Conservation (phyloP, 2,888 invertebrate species). For the Dinocampus coccinellae region DNA sequence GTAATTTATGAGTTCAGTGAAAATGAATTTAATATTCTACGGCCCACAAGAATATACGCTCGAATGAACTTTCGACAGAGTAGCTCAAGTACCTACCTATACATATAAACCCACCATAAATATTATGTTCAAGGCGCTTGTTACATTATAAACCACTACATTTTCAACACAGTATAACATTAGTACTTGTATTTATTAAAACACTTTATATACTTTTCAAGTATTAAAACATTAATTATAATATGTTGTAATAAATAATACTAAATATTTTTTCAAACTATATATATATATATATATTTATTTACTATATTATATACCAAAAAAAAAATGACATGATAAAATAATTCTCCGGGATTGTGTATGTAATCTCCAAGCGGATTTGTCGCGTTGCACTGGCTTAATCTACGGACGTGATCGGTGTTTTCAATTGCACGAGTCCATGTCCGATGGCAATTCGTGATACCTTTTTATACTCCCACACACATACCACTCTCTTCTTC, state of each 20-base stretch:
- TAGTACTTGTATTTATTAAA: not conserved
- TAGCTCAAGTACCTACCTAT: not conserved
- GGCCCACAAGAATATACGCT: not conserved
- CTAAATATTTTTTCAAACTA: too few species aligned
- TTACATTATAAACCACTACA: not conserved
- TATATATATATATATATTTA: too few species aligned
- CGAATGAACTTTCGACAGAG: not conserved
- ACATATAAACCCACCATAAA: not conserved
- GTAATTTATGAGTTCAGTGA: conserved; percentile 4
- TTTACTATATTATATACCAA: too few species aligned
- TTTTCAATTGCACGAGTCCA: conserved; percentile 13
- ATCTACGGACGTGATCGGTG: conserved; percentile 24
- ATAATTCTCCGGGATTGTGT: not conserved
- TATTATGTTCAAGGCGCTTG: not conserved
- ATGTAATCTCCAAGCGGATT: conserved; percentile 18
- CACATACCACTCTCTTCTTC: too few species aligned
- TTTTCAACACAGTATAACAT: not conserved
- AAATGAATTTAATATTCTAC: conserved; percentile 5
- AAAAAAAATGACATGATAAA: not conserved
- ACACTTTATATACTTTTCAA: not conserved
- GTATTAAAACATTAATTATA: too few species aligned
- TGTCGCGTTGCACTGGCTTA: conserved; percentile 15
- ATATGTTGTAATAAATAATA: too few species aligned
- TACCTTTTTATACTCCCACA: conserved; percentile 16
- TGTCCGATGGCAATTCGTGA: conserved; percentile 5